Evolutionary conservation across 1,140 invertebrate genomes (phyloP), one percentile per base, ranked within the genome.

Genomic region (Drosophila repleta): DNA sequence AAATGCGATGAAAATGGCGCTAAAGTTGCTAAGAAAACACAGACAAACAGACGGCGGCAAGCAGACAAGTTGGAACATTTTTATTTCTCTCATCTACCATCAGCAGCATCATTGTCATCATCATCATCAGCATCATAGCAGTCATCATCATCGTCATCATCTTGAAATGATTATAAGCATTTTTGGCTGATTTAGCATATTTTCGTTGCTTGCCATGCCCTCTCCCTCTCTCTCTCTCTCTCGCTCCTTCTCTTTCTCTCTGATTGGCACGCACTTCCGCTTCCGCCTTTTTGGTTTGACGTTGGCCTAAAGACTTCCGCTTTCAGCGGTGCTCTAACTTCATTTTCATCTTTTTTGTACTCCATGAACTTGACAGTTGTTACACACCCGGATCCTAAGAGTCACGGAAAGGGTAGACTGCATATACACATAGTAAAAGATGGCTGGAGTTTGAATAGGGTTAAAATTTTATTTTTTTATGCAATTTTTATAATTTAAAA

Each of bases 131-230:
- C 70, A 61, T 52, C 41, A 65, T 61, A 52, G 76, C n/a, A n/a
- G n/a, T n/a, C n/a, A n/a, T 76, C 48, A 48, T 62, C 62, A 69
- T 60, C 58, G 62, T 74, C 64, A 77, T 77, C 62, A 73, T 68
- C 48, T 73, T 56, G 45, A 70, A 76, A 88, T 88, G 83, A 87
- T 88, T 87, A 74, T 82, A 76, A 88, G 66, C 72, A 88, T 87
- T 88, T 81, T 85, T 76, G 75, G 78, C 82, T 87, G 82, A 87
- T 87, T 87, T 87, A 81, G 78, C 82, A 81, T 87, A 81, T 87
- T 81, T 78, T 49, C 24, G 39, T 29, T 17, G 51, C 60, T 49
- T 24, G 46, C 68, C 56, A 56, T 73, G 4, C 8, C 3, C 18
- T 29, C 11, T 53, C 15, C 1, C 32, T 46, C 39, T 65, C 21